Base-by-base conservation (phyloP, 2,797 vertebrate species). In the Enteromius anoplus region DNA sequence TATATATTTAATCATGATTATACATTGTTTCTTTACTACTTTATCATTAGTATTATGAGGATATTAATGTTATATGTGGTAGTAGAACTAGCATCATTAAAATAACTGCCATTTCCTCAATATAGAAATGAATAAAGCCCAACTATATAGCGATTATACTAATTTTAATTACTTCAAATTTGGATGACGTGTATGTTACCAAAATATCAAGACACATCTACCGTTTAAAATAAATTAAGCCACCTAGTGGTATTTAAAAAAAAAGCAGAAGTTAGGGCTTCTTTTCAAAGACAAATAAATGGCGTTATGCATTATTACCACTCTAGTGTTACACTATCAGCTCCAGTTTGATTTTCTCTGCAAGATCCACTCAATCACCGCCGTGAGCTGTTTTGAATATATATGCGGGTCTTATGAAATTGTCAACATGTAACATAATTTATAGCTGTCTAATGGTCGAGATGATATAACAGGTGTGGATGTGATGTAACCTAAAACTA, bases 381-480 rank as follows among this genome's bases (percentile, higher is more conserved):
- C 12, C 0, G 14, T 3, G 42, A 21, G 4, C 2, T 11, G 23
- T 15, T 70, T 0, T 49, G 7, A 37, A 23, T 23, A 60, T n/a
- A 10, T 23, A 58, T 49, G n/a, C 12, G 14, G 3, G 64, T 62
- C 2, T 23, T 73, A 64, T 51, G 11, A 3, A 34, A 81, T 60
- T 37, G 12, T 49, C 26, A 60, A 14, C 26, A 1, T 32, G 29
- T 15, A 65, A 29, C 15, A 32, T 55, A 34, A 71, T 45, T 21
- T 11, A 23, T 82, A 26, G 12, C 14, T 14, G 23, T 76, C 19
- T 58, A 42, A 66, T 68, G 34, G 19, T 69, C 49, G 72, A 68
- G 58, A 5, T 76, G 19, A 69, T 69, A 66, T 62, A 82, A 82
- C 71, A 66, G 80, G 62, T 69, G 64, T 83, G 64, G 26, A 58